Base-by-base conservation (phyloP, 2,888 invertebrate species). In the Spodoptera exigua region DNA sequence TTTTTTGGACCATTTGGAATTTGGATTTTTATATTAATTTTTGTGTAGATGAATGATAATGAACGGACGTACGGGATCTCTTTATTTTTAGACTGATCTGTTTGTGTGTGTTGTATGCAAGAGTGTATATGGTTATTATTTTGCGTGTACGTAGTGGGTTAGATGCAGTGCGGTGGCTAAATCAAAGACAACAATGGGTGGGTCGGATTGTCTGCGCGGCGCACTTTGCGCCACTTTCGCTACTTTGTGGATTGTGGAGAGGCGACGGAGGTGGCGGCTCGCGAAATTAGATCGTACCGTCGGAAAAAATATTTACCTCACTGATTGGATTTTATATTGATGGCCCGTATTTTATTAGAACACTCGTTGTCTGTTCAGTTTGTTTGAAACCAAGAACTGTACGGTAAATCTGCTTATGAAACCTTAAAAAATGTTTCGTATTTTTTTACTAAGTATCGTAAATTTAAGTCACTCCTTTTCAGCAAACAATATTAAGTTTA, bases 221-320 rank as follows among this genome's bases (percentile, higher is more conserved):
- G 87, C 91, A 90, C 89, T 92, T 90, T 86, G 86, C 87, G 85
- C 87, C 91, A 91, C 91, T 92, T 91, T 91, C 88, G 86, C 89
- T 90, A 89, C 89, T 90, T 88, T 86, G 89, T 86, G 88, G 87
- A 87, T 89, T 88, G 89, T 85, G 83, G 82, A 87, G 89, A 83
- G 83, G 78, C 70, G 76, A 70, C 80, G 77, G 61, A 73, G 76
- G 79, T 84, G 83, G 78, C 80, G 83, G 78, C 80, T 81, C 81
- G 83, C 81, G 76, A 89, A 90, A 91, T 91, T 89, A 91, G 85
- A 89, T 70, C 73, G 89, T 89, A 89, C 78, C 63, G 88, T 76
- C 59, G 58, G 84, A 57, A 85, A 77, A 84, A 84, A 72, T 74
- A 74, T 55, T 61, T 66, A 60, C 56, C 46, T 39, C 59, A 14